Evolutionary conservation across 2,797 vertebrate genomes (phyloP).

Genomic region (Rhynchonycteris naso): DNA sequence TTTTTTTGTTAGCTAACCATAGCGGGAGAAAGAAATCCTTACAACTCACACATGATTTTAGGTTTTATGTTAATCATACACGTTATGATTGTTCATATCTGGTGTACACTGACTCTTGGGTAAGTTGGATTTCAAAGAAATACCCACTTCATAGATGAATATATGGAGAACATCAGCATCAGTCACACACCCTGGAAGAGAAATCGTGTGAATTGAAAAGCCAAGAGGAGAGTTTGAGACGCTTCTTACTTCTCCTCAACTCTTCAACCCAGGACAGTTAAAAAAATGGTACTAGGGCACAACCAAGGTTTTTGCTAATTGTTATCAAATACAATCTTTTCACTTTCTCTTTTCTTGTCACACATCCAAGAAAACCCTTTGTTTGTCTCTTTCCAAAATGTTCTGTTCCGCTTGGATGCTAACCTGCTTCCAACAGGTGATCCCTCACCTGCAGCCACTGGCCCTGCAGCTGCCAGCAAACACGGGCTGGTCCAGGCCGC

Average conservation of each 20-base stretch:
- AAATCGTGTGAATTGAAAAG: background rate
- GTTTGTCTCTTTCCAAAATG: background rate
- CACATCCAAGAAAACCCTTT: background rate
- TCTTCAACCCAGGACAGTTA: no score
- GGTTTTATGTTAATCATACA: rapidly evolving
- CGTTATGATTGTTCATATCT: rapidly evolving
- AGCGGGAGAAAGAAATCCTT: no score
- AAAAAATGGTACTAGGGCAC: background rate
- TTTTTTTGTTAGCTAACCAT: background rate
- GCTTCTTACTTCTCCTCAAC: background rate
- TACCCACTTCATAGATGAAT: background rate
- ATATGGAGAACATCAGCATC: background rate
- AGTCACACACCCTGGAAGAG: background rate
- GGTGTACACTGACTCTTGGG: no score
- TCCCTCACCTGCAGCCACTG: rapidly evolving
- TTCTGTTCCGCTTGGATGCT: background rate
- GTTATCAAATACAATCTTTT: background rate
- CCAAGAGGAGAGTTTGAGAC: background rate
- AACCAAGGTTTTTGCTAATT: background rate
- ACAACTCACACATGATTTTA: rapidly evolving
- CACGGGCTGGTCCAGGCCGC: rapidly evolving
- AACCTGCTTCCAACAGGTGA: background rate
- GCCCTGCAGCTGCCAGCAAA: background rate
- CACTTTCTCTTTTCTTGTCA: background rate
- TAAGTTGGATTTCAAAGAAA: background rate